Base-by-base conservation (phyloP, 2,797 vertebrate species). In the Gallinago nigripennis region DNA sequence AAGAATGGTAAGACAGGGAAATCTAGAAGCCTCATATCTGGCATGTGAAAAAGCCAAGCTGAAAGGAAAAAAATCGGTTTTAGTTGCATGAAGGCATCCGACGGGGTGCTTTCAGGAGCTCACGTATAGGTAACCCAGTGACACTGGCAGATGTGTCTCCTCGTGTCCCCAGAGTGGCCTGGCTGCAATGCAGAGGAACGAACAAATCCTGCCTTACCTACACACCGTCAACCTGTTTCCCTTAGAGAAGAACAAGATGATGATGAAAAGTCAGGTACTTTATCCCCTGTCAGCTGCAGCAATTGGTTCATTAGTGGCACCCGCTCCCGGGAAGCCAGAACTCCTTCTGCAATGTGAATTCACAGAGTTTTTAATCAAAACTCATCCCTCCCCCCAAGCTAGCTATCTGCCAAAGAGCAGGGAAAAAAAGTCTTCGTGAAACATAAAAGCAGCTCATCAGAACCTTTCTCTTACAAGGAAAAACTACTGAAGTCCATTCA, bases 121-220 rank as follows among this genome's bases (percentile, higher is more conserved):
- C 21, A 41, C 0, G 1, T 5, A 16, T 3, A 48, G 58, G 21
- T 37, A 45, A 73, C 13, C 8, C 41, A 20, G 35, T 2, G 19
- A 16, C 56, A 45, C 0, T 1, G 18, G 20, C 33, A 66, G 25
- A 18, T 3, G 1, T 3, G 8, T 31, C 58, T 43, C 33, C 9
- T 16, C 3, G 0, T 8, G 6, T 8, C 53, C 48, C 48, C 51
- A 18, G 16, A 6, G 16, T 2, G 20, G 39, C 28, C 45, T 39
- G 11, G 39, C 13, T 43, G 57, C 54, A 54, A 51, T 24, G 41
- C 68, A 76, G 80, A 91, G 60, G 23, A 91, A 84, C 0, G 1
- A 41, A 66, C 2, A 14, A 76, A 79, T 72, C 64, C 61, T 79
- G 12, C 27, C 94, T 96, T 96, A 97, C 96, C 96, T 95, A 73